Percentiles rank a stretch among this genome's conserved stretches.
Evolutionary conservation across 2,113 vertebrate genomes (phyloP).

Genomic region (Paradisaea rubra): DNA sequence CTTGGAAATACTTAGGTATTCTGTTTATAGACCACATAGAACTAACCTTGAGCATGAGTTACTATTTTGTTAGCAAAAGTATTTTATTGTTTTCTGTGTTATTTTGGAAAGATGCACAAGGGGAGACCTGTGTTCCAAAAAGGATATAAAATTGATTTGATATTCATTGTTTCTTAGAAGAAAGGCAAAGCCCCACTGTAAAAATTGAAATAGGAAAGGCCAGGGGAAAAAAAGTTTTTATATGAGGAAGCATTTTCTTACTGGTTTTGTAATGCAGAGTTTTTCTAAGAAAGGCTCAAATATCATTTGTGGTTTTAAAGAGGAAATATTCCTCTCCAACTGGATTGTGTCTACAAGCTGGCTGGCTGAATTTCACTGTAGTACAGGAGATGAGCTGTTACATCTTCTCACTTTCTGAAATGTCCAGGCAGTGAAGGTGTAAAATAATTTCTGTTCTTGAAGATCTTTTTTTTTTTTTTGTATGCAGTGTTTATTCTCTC

Average conservation of each 20-base stretch:
- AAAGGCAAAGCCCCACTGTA: not conserved
- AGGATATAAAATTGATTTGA: not conserved
- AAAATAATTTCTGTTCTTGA: not conserved
- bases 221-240: rapidly evolving
- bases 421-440: not conserved
- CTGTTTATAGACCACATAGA: not conserved
- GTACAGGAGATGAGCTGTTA: not conserved
- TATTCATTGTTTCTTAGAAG: not conserved
- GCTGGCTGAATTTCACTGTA: not conserved
- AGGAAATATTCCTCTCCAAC: not conserved
- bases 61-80: not conserved
- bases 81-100: not conserved
- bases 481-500: not conserved
- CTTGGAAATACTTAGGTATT: not conserved
- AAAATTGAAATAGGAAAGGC: not conserved
- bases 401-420: not conserved
- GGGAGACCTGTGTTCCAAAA: not conserved
- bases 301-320: not conserved
- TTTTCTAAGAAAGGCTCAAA: not conserved
- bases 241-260: not conserved
- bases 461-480: not conserved
- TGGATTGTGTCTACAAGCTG: not conserved
- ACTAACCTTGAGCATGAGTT: not conserved
- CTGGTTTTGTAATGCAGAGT: not conserved
- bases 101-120: not conserved